A percentile compares a stretch with the other conserved stretches of the same genome.
Conservation (phyloP, 1,140 invertebrate genomes). For the Danaus plexippus region DNA sequence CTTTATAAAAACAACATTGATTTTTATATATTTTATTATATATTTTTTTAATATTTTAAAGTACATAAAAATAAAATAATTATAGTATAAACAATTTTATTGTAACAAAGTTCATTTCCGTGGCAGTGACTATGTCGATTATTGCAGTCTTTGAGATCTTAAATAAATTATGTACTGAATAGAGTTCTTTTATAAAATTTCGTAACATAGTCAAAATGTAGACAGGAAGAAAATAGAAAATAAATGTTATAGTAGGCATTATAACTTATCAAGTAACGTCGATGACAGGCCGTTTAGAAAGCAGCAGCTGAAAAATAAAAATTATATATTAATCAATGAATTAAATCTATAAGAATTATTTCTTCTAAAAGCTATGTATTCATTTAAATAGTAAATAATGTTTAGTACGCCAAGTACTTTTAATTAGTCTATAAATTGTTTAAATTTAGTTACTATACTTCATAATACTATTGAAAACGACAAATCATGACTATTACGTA, state of each 20-base stretch:
- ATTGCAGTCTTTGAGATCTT: constrained; percentile 66
- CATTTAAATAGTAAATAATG: no score
- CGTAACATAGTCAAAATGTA: constrained; percentile 61
- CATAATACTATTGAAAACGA: no score
- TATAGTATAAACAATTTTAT: constrained; percentile 58
- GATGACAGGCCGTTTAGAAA: constrained; percentile 52
- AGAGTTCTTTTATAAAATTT: constrained; percentile 17
- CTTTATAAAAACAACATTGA: constrained; percentile 18
- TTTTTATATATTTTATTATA: constrained; percentile 50
- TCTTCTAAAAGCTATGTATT: no score
- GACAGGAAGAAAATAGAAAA: constrained; percentile 37
- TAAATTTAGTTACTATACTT: no score
- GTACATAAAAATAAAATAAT: constrained; percentile 61
- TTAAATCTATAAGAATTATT: no score
- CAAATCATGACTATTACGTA: no score
- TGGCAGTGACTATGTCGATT: constrained; percentile 63
- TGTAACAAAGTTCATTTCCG: constrained; percentile 56
- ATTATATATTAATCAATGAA: background rate
- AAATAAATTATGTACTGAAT: constrained; percentile 25
- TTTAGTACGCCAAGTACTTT: no score
- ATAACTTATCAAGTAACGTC: constrained; percentile 42
- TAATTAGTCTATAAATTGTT: no score
- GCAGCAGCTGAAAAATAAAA: constrained; percentile 65
- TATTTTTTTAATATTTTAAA: constrained; percentile 57
- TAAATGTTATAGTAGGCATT: constrained; percentile 40